Evolutionary conservation across 2,888 invertebrate genomes (phyloP).

Genomic region (Geophilus truncorum): DNA sequence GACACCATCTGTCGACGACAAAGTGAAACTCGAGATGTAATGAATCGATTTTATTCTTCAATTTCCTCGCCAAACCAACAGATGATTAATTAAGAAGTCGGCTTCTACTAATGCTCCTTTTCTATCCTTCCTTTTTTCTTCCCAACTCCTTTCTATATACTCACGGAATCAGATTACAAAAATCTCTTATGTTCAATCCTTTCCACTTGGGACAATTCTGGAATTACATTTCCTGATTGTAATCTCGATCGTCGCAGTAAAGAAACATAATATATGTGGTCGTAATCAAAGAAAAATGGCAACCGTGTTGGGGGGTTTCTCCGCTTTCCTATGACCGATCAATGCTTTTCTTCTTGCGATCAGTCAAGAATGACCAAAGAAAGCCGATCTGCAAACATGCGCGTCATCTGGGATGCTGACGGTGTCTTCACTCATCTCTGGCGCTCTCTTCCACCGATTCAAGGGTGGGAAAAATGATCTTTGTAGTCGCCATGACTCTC

Average conservation of each 20-base stretch:
- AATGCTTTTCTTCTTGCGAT: neutral
- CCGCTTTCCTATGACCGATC: neutral
- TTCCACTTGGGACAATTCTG: constrained; percentile 22
- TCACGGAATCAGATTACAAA: constrained; percentile 15
- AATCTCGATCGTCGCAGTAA: constrained; percentile 22
- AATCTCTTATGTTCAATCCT: constrained; percentile 16
- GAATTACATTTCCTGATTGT: constrained; percentile 25
- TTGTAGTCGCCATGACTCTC: neutral
- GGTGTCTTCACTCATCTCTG: neutral
- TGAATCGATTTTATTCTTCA: constrained; percentile 2
- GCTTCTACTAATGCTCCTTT: neutral
- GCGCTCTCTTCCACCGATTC: neutral
- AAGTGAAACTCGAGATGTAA: neutral
- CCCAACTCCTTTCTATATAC: neutral
- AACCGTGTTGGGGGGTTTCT: neutral
- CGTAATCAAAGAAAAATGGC: constrained; percentile 21
- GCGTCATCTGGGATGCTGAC: constrained; percentile 24
- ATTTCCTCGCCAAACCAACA: constrained; percentile 13
- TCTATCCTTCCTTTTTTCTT: neutral
- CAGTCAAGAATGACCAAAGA: neutral
- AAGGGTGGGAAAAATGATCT: neutral
- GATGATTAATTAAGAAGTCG: constrained; percentile 13
- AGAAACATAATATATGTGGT: constrained; percentile 21
- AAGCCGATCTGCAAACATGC: constrained; percentile 21
- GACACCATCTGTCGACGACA: constrained; percentile 18